Conservation (phyloP, 92 coral and sea anemone species). For the Epizoanthus rinbou region DNA sequence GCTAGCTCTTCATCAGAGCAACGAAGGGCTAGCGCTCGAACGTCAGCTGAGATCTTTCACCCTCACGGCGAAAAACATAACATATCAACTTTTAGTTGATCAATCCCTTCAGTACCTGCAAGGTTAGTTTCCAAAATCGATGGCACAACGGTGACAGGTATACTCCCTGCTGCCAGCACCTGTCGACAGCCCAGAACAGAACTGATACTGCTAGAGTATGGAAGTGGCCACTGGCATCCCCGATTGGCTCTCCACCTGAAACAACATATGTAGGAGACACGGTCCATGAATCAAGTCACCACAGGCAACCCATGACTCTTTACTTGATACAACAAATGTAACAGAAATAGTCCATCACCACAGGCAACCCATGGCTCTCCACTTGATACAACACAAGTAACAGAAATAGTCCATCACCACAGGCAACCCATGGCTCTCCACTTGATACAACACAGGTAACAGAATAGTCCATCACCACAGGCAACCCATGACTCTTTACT, state of each 20-base stretch:
- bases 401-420: too few relatives aligned
- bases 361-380: not conserved
- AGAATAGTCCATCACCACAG: too few relatives aligned
- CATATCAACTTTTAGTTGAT: too few relatives aligned
- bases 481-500: too few relatives aligned
- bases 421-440: not conserved
- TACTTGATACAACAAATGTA: not conserved
- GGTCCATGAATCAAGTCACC: too few relatives aligned
- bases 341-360: too few relatives aligned
- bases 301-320: too few relatives aligned
- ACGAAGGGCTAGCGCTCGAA: too few relatives aligned
- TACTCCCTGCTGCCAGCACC: slow-evolving; percentile 94
- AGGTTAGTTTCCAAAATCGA: slow-evolving; percentile 94
- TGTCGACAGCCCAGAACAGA: slow-evolving; percentile 77
- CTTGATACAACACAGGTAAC: not conserved
- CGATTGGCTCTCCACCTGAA: slow-evolving; percentile 1
- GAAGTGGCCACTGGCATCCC: slow-evolving; percentile 38
- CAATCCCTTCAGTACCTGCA: too few relatives aligned
- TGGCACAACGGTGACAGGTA: slow-evolving; percentile 87
- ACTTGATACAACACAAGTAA: not conserved
- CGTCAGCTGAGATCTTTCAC: too few relatives aligned
- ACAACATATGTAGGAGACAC: not conserved
- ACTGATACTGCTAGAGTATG: slow-evolving; percentile 68
- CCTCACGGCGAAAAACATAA: too few relatives aligned
- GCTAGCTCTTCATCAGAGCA: too few relatives aligned